phyloP scores from a whole-genome alignment of 2,888 invertebrate species.

The Petrophora chlorosata region DNA sequence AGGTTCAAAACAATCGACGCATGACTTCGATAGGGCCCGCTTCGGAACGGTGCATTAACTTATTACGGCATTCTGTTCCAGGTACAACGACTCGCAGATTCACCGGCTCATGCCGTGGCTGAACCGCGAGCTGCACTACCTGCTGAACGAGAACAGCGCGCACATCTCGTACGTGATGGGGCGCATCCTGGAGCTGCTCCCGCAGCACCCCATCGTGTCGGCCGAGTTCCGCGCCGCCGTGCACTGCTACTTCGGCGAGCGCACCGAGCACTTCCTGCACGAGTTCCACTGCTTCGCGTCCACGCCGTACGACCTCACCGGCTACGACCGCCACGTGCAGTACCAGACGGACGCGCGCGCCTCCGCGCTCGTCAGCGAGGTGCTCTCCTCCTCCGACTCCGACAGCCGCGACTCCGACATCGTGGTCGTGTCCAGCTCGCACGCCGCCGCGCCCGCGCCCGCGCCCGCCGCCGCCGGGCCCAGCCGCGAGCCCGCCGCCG shows the following conservation, averaged over 20 bases:
- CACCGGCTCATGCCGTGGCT: conserved; percentile 95
- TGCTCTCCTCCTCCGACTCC: conserved; percentile 66
- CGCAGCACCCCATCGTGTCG: conserved; percentile 86
- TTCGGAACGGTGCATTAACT: not conserved
- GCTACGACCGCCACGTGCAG: conserved; percentile 88
- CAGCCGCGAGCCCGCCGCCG: conserved; percentile 47
- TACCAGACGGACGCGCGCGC: conserved; percentile 84
- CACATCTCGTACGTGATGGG: conserved; percentile 87
- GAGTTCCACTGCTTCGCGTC: conserved; percentile 94
- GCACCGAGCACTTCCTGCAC: conserved; percentile 94
- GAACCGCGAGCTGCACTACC: conserved; percentile 91
- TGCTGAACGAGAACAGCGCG: conserved; percentile 86
- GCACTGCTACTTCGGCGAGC: conserved; percentile 86
- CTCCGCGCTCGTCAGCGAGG: conserved; percentile 84
- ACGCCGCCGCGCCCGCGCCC: conserved; percentile 47
- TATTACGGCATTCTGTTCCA: conserved; percentile 13
- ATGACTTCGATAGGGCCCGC: too few relatives aligned
- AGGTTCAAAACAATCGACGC: too few relatives aligned
- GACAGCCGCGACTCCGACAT: conserved; percentile 70
- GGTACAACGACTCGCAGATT: conserved; percentile 90
- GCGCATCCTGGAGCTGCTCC: conserved; percentile 87
- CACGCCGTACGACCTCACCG: conserved; percentile 93
- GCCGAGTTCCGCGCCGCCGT: conserved; percentile 88
- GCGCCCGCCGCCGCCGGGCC: conserved; percentile 37
- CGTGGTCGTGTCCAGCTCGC: conserved; percentile 63